These are phyloP conservation scores for Cantharis flavilabris DNA, from an alignment of 2,888 invertebrate species.

Conservation along the genomic window DNA sequence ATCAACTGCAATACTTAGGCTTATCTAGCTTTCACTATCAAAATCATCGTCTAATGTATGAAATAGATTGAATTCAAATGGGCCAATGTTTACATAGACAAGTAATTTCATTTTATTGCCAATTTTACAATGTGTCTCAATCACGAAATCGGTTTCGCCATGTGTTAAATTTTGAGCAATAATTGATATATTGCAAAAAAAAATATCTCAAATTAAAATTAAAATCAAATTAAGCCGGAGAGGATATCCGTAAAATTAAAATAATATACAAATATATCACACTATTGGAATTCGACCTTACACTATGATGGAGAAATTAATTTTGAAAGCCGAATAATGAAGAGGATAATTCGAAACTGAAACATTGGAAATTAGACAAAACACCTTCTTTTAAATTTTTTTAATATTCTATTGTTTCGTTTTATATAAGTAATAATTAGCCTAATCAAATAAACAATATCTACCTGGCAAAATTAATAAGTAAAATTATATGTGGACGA, in stretches of 20 bases:
- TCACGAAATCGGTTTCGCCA: neutral
- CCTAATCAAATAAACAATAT: neutral
- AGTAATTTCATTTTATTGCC: constrained; percentile 1
- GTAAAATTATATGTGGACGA: neutral
- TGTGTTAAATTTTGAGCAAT: constrained; percentile 2
- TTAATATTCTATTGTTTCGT: neutral
- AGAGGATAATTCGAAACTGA: neutral
- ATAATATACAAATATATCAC: neutral
- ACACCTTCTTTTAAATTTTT: neutral
- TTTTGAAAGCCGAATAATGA: neutral
- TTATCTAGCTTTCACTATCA: constrained; percentile 57
- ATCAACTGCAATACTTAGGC: constrained; percentile 51
- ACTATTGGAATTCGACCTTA: neutral
- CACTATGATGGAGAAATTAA: neutral
- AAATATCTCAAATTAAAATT: neutral
- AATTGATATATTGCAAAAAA: neutral
- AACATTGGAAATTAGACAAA: neutral
- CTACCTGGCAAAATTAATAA: neutral
- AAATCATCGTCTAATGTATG: constrained; percentile 47
- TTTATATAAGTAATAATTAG: neutral
- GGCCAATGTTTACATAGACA: constrained; percentile 22
- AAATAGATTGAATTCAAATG: constrained; percentile 41
- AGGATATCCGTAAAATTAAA: neutral
- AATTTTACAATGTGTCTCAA: neutral
- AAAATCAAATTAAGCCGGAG: neutral